Percentiles rank a stretch among this genome's conserved stretches.
Conservation (phyloP, 1,140 invertebrate species). For the Drosophila burlai region DNA sequence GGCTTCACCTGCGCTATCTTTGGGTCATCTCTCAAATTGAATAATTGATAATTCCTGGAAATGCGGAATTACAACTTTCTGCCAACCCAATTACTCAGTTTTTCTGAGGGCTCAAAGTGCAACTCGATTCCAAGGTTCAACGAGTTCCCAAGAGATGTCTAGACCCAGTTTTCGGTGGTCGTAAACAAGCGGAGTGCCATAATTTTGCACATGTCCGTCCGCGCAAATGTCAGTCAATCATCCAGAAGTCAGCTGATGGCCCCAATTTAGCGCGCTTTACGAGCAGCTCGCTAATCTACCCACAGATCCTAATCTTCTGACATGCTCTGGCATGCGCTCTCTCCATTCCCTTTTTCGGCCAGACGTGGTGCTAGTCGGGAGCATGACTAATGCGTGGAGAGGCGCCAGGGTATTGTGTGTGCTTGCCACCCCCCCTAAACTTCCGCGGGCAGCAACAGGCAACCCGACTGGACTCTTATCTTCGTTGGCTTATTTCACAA, state of each 20-base stretch:
- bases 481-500: conserved; percentile 41
- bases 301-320: conserved; percentile 30
- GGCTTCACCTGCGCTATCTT: conserved; percentile 14
- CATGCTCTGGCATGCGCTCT: conserved; percentile 24
- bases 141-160: conserved; percentile 25
- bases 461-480: conserved; percentile 26
- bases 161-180: conserved; percentile 8
- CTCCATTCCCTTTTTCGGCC: conserved; percentile 24
- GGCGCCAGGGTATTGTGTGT: conserved; percentile 10
- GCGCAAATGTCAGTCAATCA: conserved; percentile 44
- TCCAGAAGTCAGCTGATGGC: conserved; percentile 44
- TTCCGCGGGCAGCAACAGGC: conserved; percentile 32
- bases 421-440: conserved; percentile 10
- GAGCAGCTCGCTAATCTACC: conserved; percentile 27
- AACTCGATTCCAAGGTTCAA: conserved; percentile 29
- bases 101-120: conserved; percentile 17
- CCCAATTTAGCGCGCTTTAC: conserved; percentile 28
- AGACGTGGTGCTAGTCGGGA: conserved; percentile 11
- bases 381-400: conserved; percentile 49
- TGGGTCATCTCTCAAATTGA: conserved; percentile 14
- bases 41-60: conserved; percentile 32
- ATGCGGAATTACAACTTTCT: conserved; percentile 14
- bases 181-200: conserved; percentile 13
- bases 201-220: conserved; percentile 18
- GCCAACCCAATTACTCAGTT: conserved; percentile 17